Evolutionary conservation across 2,113 vertebrate genomes (phyloP).

Genomic region (Acanthisitta chloris): DNA sequence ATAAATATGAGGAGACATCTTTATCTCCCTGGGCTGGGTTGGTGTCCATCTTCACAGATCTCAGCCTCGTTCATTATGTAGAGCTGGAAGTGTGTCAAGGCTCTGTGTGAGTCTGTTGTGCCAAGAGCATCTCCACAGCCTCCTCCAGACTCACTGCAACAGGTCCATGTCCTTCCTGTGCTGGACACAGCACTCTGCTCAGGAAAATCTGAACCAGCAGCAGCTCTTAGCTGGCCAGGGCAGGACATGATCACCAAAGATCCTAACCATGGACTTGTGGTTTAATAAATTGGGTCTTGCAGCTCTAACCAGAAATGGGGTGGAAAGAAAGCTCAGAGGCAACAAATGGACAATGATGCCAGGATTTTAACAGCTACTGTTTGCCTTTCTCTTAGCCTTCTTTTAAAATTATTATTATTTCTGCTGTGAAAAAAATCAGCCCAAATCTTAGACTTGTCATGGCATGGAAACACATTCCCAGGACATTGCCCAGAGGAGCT

Average conservation of each 20-base stretch:
- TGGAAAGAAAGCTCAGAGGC: neutral
- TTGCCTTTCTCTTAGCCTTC: neutral
- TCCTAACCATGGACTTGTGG: neutral
- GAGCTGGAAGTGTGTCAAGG: neutral
- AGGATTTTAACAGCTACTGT: neutral
- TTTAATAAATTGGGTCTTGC: neutral
- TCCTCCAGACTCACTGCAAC: neutral
- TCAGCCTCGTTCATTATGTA: slow-evolving; percentile 29
- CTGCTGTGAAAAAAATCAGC: neutral
- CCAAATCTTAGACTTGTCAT: neutral
- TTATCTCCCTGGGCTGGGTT: slow-evolving; percentile 13
- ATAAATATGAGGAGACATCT: slow-evolving; percentile 33
- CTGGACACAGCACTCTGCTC: no score
- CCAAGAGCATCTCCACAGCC: neutral
- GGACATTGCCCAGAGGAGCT: neutral
- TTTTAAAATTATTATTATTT: neutral
- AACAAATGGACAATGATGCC: neutral
- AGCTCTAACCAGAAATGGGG: neutral
- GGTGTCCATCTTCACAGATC: neutral
- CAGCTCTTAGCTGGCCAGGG: neutral
- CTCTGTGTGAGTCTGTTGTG: neutral
- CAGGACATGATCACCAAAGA: neutral
- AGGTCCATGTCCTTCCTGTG: no score
- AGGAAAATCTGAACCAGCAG: neutral
- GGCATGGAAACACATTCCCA: neutral